Conservation (phyloP, 1,140 invertebrate genomes). For the Drosophila baimaii region DNA sequence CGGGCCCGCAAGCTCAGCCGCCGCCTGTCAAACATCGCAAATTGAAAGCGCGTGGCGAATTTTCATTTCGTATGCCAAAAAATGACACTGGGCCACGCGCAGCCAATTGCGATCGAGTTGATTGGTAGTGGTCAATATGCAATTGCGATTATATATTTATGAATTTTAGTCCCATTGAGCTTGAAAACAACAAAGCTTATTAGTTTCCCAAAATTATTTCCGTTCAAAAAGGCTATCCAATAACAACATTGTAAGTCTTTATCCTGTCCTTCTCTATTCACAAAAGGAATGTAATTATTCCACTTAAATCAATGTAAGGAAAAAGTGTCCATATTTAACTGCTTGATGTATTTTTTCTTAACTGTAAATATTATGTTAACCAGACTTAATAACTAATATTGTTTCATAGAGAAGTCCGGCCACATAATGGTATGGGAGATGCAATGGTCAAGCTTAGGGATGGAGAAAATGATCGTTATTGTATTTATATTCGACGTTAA, state of each 20-base stretch:
- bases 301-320: no score
- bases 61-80: conserved; percentile 23
- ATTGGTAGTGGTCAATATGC: background rate
- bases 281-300: no score
- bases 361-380: background rate
- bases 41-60: conserved; percentile 30
- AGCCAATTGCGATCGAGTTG: conserved; percentile 18
- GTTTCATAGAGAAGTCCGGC: background rate
- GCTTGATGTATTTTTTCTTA: no score
- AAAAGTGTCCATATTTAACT: no score
- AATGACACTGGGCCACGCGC: conserved; percentile 10
- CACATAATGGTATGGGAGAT: no score
- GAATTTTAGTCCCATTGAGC: background rate
- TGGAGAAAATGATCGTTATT: no score
- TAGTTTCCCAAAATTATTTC: background rate
- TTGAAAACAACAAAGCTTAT: background rate
- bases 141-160: background rate
- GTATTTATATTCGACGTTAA: no score
- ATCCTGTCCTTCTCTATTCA: no score
- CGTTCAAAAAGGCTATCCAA: no score
- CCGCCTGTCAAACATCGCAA: conserved; percentile 39
- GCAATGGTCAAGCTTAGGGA: no score
- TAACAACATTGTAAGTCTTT: no score
- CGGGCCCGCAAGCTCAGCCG: conserved; percentile 2
- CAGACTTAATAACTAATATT: background rate